phyloP scores from a whole-genome alignment of 2,797 vertebrate genomes.

The Mionectes olivaceus region DNA sequence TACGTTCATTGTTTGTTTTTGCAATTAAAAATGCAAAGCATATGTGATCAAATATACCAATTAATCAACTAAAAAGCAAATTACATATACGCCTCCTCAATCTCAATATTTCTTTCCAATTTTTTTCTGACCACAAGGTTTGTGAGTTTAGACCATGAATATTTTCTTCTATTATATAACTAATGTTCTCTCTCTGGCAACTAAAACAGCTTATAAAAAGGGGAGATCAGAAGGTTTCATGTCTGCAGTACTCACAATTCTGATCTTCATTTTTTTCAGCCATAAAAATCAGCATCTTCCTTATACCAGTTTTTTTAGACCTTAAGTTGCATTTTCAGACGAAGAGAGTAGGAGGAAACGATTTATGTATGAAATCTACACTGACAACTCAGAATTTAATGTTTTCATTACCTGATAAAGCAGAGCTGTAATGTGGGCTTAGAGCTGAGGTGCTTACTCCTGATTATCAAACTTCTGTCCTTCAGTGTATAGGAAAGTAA shows the following conservation, averaged over 20 bases:
- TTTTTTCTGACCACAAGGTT: background rate
- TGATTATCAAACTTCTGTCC: background rate
- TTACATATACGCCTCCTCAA: background rate
- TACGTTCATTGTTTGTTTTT: background rate
- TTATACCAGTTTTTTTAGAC: background rate
- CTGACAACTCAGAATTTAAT: background rate
- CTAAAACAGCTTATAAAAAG: background rate
- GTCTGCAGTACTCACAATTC: background rate
- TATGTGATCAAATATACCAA: background rate
- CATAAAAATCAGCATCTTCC: background rate
- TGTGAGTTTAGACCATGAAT: background rate
- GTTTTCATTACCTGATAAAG: background rate
- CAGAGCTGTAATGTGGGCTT: background rate
- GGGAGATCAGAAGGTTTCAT: background rate
- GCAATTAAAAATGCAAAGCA: background rate
- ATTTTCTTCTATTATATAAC: background rate
- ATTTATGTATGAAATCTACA: background rate
- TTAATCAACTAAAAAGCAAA: background rate
- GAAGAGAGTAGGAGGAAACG: background rate
- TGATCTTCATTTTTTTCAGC: background rate
- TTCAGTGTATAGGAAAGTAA: background rate
- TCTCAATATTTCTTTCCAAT: background rate
- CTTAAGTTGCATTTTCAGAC: background rate
- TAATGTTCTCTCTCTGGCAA: background rate
- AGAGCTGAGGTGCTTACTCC: background rate